A percentile compares a stretch with the other conserved stretches of the same genome.
Evolutionary conservation across 1,140 invertebrate genomes (phyloP).

Genomic region (Megathymus violae): DNA sequence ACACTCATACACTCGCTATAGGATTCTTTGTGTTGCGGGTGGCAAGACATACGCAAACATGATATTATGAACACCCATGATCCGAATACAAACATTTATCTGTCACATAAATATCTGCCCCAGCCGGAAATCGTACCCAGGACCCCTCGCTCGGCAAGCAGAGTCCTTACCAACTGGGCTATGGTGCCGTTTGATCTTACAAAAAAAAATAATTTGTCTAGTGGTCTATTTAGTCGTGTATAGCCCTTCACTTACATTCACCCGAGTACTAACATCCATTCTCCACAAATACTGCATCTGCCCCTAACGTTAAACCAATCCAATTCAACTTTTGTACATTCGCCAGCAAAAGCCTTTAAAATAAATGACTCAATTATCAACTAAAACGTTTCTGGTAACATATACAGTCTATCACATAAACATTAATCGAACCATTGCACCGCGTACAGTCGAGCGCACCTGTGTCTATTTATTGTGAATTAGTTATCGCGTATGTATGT

Average conservation of each 20-base stretch:
- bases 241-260: neutral
- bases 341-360: neutral
- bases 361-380: constrained; percentile 8
- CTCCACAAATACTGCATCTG: neutral
- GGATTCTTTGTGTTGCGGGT: too few species aligned
- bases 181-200: too few species aligned
- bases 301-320: neutral
- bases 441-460: constrained; percentile 12
- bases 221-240: too few species aligned
- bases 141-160: too few species aligned
- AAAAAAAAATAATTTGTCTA: too few species aligned
- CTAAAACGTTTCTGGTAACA: constrained; percentile 10
- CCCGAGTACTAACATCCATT: neutral
- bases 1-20: too few species aligned
- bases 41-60: too few species aligned
- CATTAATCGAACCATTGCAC: constrained; percentile 6
- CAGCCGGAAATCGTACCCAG: too few species aligned
- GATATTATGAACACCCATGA: too few species aligned
- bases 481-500: constrained; percentile 15
- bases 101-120: too few species aligned
- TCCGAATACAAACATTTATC: too few species aligned
- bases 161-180: too few species aligned
- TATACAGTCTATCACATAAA: constrained; percentile 21
- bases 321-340: neutral
- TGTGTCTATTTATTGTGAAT: constrained; percentile 13